A percentile compares a stretch with the other conserved stretches of the same genome.
These are phyloP conservation scores for Dendrophyllia cribrosa DNA, from an alignment of 64 coral and sea anemone species.

Conservation along the genomic window DNA sequence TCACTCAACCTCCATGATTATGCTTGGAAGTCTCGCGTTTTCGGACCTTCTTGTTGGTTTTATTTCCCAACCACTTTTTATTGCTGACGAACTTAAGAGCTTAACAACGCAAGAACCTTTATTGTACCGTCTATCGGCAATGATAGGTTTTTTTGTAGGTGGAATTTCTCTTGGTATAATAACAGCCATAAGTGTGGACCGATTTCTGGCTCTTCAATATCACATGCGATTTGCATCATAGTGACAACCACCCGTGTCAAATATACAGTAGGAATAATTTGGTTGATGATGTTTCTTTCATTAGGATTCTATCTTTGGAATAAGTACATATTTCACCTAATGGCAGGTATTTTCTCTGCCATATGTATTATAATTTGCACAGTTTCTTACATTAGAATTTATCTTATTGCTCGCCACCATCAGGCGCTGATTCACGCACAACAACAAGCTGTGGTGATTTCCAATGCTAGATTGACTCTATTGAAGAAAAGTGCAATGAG, in stretches of 20 bases:
- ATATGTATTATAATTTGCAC: not conserved
- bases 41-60: conserved; percentile 56
- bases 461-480: not conserved
- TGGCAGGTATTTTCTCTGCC: no score
- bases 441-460: not conserved
- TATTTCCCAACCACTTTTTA: not conserved
- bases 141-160: not conserved
- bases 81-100: not conserved
- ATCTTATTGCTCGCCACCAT: not conserved
- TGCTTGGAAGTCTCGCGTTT: conserved; percentile 17
- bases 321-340: no score
- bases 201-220: not conserved
- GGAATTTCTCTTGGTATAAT: not conserved
- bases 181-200: not conserved
- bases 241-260: not conserved
- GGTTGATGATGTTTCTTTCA: not conserved
- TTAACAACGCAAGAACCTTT: not conserved
- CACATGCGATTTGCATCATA: not conserved
- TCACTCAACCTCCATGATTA: conserved; percentile 4
- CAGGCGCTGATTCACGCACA: not conserved
- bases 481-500: not conserved
- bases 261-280: not conserved
- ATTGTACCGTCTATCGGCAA: not conserved
- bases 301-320: not conserved
- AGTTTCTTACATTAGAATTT: not conserved